phyloP scores from a whole-genome alignment of 2,888 invertebrate genomes.

The Chloroclysta siterata region DNA sequence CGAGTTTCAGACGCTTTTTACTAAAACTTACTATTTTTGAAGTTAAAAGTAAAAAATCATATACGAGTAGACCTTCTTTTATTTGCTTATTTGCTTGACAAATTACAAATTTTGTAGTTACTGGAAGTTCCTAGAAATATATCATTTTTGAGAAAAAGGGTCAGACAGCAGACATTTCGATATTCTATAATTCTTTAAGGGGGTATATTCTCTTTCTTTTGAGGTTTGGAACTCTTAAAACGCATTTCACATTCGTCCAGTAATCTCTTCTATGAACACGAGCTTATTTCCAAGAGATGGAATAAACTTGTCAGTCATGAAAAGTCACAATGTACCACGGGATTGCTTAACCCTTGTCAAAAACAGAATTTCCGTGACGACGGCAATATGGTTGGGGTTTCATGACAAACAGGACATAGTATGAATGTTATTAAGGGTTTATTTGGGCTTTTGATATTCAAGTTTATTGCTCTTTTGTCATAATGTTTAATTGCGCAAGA shows the following conservation, averaged over 20 bases:
- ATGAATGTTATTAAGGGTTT: slow-evolving; percentile 32
- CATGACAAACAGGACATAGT: slow-evolving; percentile 27
- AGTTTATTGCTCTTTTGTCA: slow-evolving; percentile 32
- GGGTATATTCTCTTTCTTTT: neutral
- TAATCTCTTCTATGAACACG: slow-evolving; percentile 14
- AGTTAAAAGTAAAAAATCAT: too few species aligned
- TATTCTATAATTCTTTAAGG: too few species aligned
- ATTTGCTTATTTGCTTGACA: too few species aligned
- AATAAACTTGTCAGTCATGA: slow-evolving; percentile 35
- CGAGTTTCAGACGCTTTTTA: too few species aligned
- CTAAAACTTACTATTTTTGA: too few species aligned
- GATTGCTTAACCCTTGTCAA: slow-evolving; percentile 40
- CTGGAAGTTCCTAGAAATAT: too few species aligned
- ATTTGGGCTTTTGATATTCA: slow-evolving; percentile 26
- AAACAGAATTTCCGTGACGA: slow-evolving; percentile 23
- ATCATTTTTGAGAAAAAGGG: too few species aligned
- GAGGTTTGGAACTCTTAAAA: neutral
- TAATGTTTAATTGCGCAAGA: slow-evolving; percentile 35
- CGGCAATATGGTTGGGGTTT: slow-evolving; percentile 25
- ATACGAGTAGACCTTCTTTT: too few species aligned
- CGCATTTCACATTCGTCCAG: slow-evolving; percentile 5
- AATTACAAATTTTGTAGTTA: too few species aligned
- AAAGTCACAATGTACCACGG: slow-evolving; percentile 27
- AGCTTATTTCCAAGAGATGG: slow-evolving; percentile 27
- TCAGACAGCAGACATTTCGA: too few species aligned